These are phyloP conservation scores for Acholoe squamosa DNA, from an alignment of 2,888 invertebrate species.

Conservation along the genomic window DNA sequence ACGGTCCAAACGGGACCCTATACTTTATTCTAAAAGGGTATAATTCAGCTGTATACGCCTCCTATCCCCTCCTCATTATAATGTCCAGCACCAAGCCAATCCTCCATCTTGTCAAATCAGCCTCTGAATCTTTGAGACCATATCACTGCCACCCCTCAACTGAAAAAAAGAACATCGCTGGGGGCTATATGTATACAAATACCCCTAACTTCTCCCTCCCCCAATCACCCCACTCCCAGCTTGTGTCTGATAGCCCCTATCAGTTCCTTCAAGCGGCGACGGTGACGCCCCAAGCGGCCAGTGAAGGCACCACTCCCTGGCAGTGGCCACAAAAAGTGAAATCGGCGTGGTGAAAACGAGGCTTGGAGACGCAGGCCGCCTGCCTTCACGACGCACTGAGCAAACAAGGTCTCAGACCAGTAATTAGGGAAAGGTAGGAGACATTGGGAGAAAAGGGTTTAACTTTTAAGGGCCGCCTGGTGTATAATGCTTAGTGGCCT, in stretches of 20 bases:
- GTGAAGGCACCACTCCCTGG: background rate
- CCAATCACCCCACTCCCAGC: background rate
- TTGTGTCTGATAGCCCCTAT: slow-evolving; percentile 21
- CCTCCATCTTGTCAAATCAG: slow-evolving; percentile 50
- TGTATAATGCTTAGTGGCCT: no score
- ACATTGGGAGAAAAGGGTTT: background rate
- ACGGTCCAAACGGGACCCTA: no score
- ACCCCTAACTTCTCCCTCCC: background rate
- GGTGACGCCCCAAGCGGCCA: slow-evolving; percentile 24
- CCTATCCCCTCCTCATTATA: no score
- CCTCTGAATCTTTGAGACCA: background rate
- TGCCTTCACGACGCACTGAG: slow-evolving; percentile 39
- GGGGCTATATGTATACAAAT: slow-evolving; percentile 17
- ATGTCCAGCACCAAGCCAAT: background rate
- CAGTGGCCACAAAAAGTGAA: slow-evolving; percentile 37
- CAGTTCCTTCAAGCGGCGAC: slow-evolving; percentile 32
- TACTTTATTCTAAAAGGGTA: no score
- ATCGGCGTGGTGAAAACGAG: slow-evolving; percentile 29
- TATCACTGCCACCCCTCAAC: slow-evolving; percentile 14
- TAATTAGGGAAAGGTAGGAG: slow-evolving; percentile 19
- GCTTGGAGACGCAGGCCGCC: background rate
- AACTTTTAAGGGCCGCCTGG: no score
- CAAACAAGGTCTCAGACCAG: slow-evolving; percentile 25
- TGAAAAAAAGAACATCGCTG: slow-evolving; percentile 4
- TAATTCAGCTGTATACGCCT: no score